A percentile compares a stretch with the other conserved stretches of the same genome.
These are phyloP conservation scores for Calyptommatus sinebrachiatus DNA, from an alignment of 2,113 vertebrate species.

Conservation along the genomic window DNA sequence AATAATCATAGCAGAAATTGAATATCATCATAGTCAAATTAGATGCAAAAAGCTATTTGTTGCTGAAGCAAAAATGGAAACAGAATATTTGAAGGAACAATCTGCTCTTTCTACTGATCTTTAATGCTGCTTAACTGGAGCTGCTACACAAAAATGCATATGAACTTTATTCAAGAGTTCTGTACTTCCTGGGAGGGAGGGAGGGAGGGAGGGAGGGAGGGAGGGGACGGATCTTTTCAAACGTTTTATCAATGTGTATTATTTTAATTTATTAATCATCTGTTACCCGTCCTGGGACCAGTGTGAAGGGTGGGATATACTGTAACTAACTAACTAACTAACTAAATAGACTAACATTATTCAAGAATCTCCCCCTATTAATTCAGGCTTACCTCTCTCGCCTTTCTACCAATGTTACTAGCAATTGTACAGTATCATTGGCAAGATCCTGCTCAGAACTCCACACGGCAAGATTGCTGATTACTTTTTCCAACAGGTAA, in stretches of 20 bases:
- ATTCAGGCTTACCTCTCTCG: constrained; percentile 82
- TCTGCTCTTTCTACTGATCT: background rate
- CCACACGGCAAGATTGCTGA: constrained; percentile 97
- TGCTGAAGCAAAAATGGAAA: background rate
- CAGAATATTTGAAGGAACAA: background rate
- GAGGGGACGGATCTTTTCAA: too few relatives aligned
- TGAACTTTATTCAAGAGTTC: background rate
- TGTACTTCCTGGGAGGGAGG: too few relatives aligned
- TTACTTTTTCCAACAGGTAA: constrained; percentile 98
- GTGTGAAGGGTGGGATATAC: too few relatives aligned
- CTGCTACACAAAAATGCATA: background rate
- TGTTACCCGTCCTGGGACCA: too few relatives aligned
- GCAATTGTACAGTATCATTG: constrained; percentile 94
- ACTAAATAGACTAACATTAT: background rate
- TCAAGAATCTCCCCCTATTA: background rate
- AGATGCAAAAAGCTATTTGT: background rate
- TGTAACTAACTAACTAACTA: too few relatives aligned
- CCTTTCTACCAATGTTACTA: constrained; percentile 95
- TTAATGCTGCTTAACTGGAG: background rate
- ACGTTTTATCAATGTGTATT: too few relatives aligned
- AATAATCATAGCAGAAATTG: constrained; percentile 10
- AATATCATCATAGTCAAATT: background rate
- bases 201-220: too few relatives aligned
- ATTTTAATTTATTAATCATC: too few relatives aligned
- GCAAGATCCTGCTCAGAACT: constrained; percentile 95